Percentiles rank a stretch among this genome's conserved stretches.
These are phyloP conservation scores for Acrossocheilus fasciatus DNA, from an alignment of 2,797 vertebrate species.

Conservation along the genomic window DNA sequence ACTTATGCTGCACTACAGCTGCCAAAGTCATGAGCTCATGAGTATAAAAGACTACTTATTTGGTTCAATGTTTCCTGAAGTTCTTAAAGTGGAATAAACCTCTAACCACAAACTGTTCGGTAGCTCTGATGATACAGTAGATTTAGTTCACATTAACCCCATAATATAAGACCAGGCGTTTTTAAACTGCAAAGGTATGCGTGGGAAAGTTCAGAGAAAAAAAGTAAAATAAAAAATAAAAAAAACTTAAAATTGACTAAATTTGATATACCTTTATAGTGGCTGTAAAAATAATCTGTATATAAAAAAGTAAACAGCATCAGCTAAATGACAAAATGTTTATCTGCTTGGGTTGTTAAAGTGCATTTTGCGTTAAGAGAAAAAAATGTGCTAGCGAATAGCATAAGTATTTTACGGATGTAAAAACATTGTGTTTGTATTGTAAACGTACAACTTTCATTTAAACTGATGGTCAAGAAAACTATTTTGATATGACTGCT, in stretches of 20 bases:
- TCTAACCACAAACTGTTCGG: background rate
- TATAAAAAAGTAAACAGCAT: background rate
- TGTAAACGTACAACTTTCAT: background rate
- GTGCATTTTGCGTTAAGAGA: too few relatives aligned
- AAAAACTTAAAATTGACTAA: background rate
- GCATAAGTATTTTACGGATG: background rate
- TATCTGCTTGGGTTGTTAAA: background rate
- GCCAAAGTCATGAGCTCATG: background rate
- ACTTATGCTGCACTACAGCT: background rate
- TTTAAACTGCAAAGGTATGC: background rate
- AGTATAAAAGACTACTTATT: background rate
- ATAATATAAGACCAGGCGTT: background rate
- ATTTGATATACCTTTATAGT: background rate
- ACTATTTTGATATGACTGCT: background rate
- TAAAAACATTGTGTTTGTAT: background rate
- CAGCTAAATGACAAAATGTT: background rate
- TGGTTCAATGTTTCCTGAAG: background rate
- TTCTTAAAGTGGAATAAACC: background rate
- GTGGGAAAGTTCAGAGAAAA: background rate
- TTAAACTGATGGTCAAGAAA: background rate
- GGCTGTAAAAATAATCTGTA: background rate
- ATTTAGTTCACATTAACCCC: background rate
- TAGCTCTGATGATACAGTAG: background rate
- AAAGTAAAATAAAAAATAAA: background rate
- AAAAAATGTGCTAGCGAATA: background rate